Conservation (phyloP, 2,797 vertebrate genomes). For the Notamacropus eugenii region DNA sequence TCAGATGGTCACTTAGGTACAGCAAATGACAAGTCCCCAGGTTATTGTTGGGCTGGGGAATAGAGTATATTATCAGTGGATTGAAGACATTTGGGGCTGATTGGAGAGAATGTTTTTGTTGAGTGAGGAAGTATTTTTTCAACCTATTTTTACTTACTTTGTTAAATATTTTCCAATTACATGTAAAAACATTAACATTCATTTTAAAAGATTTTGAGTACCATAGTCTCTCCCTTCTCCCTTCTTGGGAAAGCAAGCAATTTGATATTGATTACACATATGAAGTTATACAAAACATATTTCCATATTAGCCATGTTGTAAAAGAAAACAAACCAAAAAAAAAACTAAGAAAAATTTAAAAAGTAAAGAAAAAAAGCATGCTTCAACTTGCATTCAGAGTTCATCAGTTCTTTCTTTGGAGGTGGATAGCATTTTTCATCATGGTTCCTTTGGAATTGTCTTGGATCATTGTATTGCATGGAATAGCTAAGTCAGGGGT, state of each 20-base stretch:
- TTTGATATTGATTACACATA: background rate
- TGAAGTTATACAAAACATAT: background rate
- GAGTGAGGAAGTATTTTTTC: background rate
- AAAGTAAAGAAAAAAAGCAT: background rate
- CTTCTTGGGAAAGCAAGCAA: background rate
- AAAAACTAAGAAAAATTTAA: background rate
- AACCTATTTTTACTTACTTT: background rate
- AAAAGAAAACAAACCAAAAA: background rate
- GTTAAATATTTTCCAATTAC: background rate
- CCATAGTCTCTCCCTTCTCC: background rate
- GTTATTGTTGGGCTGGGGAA: background rate
- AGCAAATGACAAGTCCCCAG: background rate
- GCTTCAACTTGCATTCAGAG: background rate
- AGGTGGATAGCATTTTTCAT: background rate
- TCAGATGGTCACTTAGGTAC: background rate
- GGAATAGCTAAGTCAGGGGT: too few relatives aligned
- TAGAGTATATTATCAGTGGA: background rate
- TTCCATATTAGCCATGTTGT: background rate
- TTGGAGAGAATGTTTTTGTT: background rate
- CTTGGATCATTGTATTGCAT: too few relatives aligned
- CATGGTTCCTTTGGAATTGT: too few relatives aligned
- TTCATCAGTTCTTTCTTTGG: background rate
- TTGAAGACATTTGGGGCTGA: background rate
- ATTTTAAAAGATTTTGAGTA: background rate
- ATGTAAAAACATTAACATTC: background rate